Evolutionary conservation across 2,888 invertebrate genomes (phyloP), one percentile per base, ranked within the genome.

Genomic region (Aleiodes leptofemur): DNA sequence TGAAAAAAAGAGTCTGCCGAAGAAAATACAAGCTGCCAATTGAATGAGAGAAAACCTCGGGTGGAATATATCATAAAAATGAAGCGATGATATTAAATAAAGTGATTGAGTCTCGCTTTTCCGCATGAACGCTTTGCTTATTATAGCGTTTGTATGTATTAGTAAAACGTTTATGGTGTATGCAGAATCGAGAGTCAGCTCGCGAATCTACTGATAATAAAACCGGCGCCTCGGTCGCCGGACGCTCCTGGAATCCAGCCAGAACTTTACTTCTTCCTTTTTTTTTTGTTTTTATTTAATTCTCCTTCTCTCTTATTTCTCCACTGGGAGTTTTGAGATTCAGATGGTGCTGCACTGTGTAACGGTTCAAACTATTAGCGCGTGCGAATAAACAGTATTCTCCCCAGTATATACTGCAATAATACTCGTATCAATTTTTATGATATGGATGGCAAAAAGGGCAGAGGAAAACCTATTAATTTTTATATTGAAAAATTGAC

Each of bases 201-300:
- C 48, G 64, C 48, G 64, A 64, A 64, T 64, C 64, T 43, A 48
- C 64, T 64, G 77, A 79, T 76, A 79, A 79, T 79, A 74, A 78
- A 79, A 79, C 71, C 72, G 61, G 68, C 72, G 72, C 76, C 73
- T 74, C 72, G 71, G 55, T 74, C 76, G 76, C 69, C 74, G 73
- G 74, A 79, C 70, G 77, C 79, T 77, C 74, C 76, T 77, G 79
- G 79, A 79, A 79, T 79, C 72, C 79, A 69, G 77, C 79, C 79
- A 79, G 79, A 79, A 48, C 57, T 76, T 66, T 73, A 8, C 68
- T 73, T 64, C 6, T 14, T 53, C 5, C 7, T 14, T 53, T 53
- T 53, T 53, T 53, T 14, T 34, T 34, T 34, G 34, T 53, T 11
- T 53, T 53, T 5, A 53, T 53, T 16, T 64, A 43, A 23, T 64